Evolutionary conservation across 2,113 vertebrate species (phyloP).

Genomic region (Gallinago jamesoni): DNA sequence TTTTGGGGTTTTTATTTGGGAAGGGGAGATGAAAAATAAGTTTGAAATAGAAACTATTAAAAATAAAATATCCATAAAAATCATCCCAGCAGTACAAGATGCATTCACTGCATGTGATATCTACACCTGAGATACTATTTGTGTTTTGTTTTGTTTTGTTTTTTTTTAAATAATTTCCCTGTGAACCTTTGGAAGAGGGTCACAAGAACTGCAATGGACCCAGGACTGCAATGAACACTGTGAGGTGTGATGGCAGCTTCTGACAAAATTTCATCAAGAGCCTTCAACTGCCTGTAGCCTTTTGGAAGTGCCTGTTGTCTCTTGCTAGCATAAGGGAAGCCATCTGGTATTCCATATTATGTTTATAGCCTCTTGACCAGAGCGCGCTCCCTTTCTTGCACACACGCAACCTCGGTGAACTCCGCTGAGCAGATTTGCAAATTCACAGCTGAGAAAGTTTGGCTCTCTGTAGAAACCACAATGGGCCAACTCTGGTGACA

Average conservation of each 20-base stretch:
- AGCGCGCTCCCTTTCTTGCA: not conserved
- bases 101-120: not conserved
- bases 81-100: not conserved
- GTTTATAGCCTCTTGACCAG: not conserved
- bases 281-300: not conserved
- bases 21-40: accelerated
- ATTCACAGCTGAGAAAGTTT: not conserved
- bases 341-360: not conserved
- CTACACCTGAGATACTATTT: not conserved
- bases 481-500: not conserved
- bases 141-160: not conserved
- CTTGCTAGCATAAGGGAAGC: not conserved
- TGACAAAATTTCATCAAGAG: not conserved
- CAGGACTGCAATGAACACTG: not conserved
- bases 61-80: not conserved
- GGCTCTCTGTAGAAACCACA: not conserved
- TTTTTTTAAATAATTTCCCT: not conserved
- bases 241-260: not conserved
- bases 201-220: not conserved
- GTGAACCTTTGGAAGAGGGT: not conserved
- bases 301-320: not conserved
- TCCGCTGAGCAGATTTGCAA: not conserved
- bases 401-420: accelerated
- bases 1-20: accelerated
- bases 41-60: not conserved